Conservation (phyloP, 2,888 invertebrate genomes). For the Thera britannica region DNA sequence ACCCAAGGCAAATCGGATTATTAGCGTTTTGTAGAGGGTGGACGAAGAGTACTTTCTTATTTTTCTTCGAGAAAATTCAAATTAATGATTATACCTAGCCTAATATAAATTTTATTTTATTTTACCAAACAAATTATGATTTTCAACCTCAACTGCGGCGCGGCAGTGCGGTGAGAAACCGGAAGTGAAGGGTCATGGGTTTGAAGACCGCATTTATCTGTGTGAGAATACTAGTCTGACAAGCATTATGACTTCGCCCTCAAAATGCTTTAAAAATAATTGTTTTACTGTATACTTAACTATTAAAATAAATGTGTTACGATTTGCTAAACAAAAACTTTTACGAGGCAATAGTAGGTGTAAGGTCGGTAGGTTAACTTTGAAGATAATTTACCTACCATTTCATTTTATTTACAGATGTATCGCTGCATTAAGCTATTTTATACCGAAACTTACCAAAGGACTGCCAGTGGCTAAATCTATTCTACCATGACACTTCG, state of each 20-base stretch:
- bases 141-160: background rate
- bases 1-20: too few species aligned
- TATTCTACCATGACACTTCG: constrained; percentile 59
- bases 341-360: too few species aligned
- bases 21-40: too few species aligned
- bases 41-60: too few species aligned
- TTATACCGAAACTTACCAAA: constrained; percentile 12
- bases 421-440: background rate
- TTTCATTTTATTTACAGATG: too few species aligned
- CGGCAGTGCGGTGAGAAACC: background rate
- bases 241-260: background rate
- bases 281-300: too few species aligned
- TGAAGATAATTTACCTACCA: too few species aligned
- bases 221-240: background rate
- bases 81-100: too few species aligned
- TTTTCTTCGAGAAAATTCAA: too few species aligned
- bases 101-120: background rate
- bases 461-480: constrained; percentile 17
- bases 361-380: background rate
- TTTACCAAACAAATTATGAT: background rate
- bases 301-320: too few species aligned
- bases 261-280: background rate
- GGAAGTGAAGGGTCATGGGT: background rate
- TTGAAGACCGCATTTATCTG: background rate
- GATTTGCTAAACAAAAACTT: too few species aligned